Evolutionary conservation across 1,140 invertebrate species (phyloP).

Genomic region (Papilio aristodemus): DNA sequence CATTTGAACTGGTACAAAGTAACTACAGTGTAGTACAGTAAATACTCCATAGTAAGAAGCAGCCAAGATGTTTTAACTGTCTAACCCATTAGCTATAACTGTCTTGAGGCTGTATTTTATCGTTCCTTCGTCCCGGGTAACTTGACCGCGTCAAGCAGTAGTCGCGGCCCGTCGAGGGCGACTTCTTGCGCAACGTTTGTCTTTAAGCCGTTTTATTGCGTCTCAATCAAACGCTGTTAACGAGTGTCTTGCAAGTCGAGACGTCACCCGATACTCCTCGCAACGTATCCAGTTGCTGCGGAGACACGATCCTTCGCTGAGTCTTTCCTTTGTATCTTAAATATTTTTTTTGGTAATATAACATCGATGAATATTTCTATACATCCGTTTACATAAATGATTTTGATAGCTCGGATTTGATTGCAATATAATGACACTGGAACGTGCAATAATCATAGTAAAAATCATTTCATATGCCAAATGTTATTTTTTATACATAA

Average conservation of each 20-base stretch:
- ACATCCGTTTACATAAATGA: neutral
- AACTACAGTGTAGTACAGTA: too few relatives aligned
- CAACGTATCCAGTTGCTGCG: conserved; percentile 11
- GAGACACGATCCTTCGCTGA: conserved; percentile 1
- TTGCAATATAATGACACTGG: too few relatives aligned
- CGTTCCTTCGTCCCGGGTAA: neutral
- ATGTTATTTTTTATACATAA: too few relatives aligned
- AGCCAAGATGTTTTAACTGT: too few relatives aligned
- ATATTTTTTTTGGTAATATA: neutral
- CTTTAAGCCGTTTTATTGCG: conserved; percentile 26
- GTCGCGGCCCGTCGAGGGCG: neutral
- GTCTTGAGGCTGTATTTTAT: too few relatives aligned
- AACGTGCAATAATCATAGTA: too few relatives aligned
- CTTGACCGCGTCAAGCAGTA: conserved; percentile 2
- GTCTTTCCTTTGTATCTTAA: conserved; percentile 5
- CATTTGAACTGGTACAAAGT: too few relatives aligned
- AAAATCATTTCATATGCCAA: too few relatives aligned
- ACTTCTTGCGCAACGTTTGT: conserved; percentile 21
- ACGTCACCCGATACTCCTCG: conserved; percentile 16
- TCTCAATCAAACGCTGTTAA: conserved; percentile 25
- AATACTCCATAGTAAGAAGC: too few relatives aligned
- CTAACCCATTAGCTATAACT: too few relatives aligned
- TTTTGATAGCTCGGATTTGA: too few relatives aligned
- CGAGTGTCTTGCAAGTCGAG: conserved; percentile 9
- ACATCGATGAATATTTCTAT: neutral